These are phyloP conservation scores for Alcis repandata DNA, from an alignment of 2,888 invertebrate species.

Conservation along the genomic window DNA sequence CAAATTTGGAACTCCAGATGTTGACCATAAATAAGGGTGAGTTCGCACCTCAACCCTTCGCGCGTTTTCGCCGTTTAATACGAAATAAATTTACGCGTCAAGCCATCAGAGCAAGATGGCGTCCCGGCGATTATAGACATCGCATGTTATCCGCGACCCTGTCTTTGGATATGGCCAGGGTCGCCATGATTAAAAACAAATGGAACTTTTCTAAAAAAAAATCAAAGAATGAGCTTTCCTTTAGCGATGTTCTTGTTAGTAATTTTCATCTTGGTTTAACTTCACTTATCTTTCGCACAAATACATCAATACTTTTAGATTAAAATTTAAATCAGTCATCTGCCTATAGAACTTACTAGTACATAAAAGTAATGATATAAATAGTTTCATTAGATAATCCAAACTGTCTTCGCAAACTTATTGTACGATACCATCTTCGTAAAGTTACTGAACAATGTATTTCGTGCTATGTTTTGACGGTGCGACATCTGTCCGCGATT, in stretches of 20 bases:
- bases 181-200: slow-evolving; percentile 27
- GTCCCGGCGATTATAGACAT: slow-evolving; percentile 75
- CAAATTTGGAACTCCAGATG: slow-evolving; percentile 64
- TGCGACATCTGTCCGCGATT: slow-evolving; percentile 74
- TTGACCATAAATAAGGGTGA: slow-evolving; percentile 69
- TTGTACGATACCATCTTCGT: not conserved
- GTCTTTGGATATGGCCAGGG: slow-evolving; percentile 59
- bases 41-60: slow-evolving; percentile 80
- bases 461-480: slow-evolving; percentile 10
- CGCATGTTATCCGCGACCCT: slow-evolving; percentile 69
- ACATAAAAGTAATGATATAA: not conserved
- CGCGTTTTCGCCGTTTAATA: slow-evolving; percentile 65
- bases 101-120: slow-evolving; percentile 83
- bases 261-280: too few relatives aligned
- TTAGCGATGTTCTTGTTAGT: too few relatives aligned
- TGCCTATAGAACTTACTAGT: too few relatives aligned
- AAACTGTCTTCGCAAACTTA: slow-evolving; percentile 5
- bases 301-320: too few relatives aligned
- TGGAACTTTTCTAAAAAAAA: too few relatives aligned
- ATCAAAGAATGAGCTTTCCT: too few relatives aligned
- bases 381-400: not conserved
- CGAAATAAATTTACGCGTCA: slow-evolving; percentile 81
- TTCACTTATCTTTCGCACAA: too few relatives aligned
- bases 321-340: too few relatives aligned
- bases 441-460: not conserved